These are phyloP conservation scores for Noctua pronuba DNA, from an alignment of 2,888 invertebrate genomes.

Conservation along the genomic window DNA sequence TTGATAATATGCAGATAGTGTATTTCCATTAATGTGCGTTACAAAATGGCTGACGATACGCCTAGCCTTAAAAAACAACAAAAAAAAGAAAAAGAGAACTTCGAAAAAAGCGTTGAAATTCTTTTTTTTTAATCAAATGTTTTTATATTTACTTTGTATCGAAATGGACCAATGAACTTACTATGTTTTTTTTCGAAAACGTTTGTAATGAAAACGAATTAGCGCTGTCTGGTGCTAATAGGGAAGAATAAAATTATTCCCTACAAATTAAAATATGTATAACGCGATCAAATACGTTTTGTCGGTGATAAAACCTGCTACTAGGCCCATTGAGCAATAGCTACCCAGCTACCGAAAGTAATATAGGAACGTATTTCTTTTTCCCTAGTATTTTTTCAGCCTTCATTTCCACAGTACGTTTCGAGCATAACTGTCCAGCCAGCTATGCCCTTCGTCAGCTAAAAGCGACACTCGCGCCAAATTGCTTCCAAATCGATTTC, in stretches of 20 bases:
- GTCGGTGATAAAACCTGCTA: neutral
- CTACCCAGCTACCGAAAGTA: neutral
- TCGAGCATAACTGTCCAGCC: constrained; percentile 41
- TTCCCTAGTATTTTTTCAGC: constrained; percentile 2
- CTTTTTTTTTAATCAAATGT: no score
- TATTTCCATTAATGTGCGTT: neutral
- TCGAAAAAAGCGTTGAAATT: neutral
- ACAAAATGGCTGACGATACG: neutral
- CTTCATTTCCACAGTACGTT: constrained; percentile 33
- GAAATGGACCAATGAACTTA: no score
- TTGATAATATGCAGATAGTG: neutral
- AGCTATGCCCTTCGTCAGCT: constrained; percentile 43
- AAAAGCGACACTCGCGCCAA: constrained; percentile 45
- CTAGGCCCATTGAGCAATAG: neutral
- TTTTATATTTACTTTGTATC: no score
- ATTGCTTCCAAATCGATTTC: constrained; percentile 48
- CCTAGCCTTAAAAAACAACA: neutral
- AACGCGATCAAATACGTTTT: neutral
- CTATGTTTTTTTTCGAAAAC: no score
- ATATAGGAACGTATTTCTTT: neutral
- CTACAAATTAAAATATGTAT: neutral
- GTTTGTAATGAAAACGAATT: neutral
- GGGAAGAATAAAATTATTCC: neutral
- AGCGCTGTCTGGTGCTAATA: neutral
- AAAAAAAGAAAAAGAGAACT: neutral